Percentiles rank a stretch among this genome's conserved stretches.
Evolutionary conservation across 2,888 invertebrate species (phyloP).

Genomic region (Petrophora chlorosata): DNA sequence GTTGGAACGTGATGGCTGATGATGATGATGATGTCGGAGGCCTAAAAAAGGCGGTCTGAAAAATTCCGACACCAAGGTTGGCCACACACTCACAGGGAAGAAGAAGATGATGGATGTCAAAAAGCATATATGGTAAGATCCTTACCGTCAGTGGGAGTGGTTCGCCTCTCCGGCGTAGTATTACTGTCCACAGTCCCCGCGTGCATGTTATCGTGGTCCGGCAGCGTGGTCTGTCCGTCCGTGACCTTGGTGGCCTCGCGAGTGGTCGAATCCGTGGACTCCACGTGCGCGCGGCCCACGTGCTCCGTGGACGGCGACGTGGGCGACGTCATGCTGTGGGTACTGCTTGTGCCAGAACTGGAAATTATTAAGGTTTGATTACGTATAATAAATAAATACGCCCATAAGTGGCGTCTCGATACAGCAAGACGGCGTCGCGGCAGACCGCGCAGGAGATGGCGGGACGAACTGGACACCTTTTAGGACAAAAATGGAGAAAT

Average conservation of each 20-base stretch:
- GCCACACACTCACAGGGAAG: too few relatives aligned
- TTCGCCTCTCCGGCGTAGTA: conserved; percentile 59
- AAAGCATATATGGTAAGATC: not conserved
- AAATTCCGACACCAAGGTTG: too few relatives aligned
- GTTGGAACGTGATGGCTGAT: too few relatives aligned
- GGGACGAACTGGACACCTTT: too few relatives aligned
- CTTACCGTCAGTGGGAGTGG: conserved; percentile 72
- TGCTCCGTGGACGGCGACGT: conserved; percentile 63
- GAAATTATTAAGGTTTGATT: conserved; percentile 13
- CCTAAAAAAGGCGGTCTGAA: too few relatives aligned
- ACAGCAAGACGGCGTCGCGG: too few relatives aligned
- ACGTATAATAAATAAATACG: not conserved
- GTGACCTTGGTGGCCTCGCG: conserved; percentile 37
- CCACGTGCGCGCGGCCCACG: conserved; percentile 54
- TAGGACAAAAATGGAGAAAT: too few relatives aligned
- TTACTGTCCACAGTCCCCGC: conserved; percentile 62
- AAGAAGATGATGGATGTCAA: too few relatives aligned
- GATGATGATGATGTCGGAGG: too few relatives aligned
- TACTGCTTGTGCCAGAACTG: conserved; percentile 67
- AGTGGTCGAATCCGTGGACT: conserved; percentile 53
- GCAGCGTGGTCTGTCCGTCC: conserved; percentile 54
- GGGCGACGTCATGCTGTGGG: conserved; percentile 71
- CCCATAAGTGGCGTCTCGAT: not conserved
- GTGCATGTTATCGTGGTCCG: conserved; percentile 74
- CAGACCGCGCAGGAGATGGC: too few relatives aligned